Base-by-base conservation (phyloP, 1,140 invertebrate genomes). In the Halictus rubicundus region DNA sequence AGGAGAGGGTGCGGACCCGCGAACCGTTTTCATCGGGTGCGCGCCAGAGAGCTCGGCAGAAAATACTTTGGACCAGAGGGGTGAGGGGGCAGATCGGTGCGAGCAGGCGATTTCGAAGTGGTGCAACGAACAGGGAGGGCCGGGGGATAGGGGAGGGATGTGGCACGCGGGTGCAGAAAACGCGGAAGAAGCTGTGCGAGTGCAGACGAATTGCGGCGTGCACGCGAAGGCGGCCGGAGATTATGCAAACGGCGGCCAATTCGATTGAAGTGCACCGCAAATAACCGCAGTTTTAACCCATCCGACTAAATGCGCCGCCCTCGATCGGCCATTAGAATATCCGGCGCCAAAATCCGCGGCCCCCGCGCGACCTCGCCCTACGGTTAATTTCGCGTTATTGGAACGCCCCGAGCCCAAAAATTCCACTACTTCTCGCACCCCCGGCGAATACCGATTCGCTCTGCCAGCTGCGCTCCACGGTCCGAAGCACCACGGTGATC, bases 161-260 rank as follows among this genome's bases (percentile, higher is more conserved):
- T 16, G 49, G 49, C 49, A 52, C 49, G 49, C 49, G 49, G 49
- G 6, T 19, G 54, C 60, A 71, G 77, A 71, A 57, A 80, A 72
- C 64, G 64, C 27, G 39, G 66, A 71, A 74, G 71, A 80, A 83
- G 76, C 78, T 82, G 74, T 78, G 80, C 76, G 68, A 79, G 82
- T 81, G 83, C 71, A 64, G 63, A 80, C 76, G 64, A 68, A 64
- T 57, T 25, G 9, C 32, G 46, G 27, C 23, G 80, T 75, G 73
- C n/a, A 72, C 39, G 60, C 37, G 54, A 60, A 83, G 68, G 66
- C 39, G 83, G 71, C 78, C 81, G 69, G 75, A 87, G 90, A 92
- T 92, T 92, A 92, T 92, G 91, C 91, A 92, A 92, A 92, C 90
- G 86, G 89, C 90, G 88, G 88, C 91, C 91, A 92, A 92, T 92